Base-by-base conservation (phyloP, 2,888 invertebrate genomes). In the Bombylius major region DNA sequence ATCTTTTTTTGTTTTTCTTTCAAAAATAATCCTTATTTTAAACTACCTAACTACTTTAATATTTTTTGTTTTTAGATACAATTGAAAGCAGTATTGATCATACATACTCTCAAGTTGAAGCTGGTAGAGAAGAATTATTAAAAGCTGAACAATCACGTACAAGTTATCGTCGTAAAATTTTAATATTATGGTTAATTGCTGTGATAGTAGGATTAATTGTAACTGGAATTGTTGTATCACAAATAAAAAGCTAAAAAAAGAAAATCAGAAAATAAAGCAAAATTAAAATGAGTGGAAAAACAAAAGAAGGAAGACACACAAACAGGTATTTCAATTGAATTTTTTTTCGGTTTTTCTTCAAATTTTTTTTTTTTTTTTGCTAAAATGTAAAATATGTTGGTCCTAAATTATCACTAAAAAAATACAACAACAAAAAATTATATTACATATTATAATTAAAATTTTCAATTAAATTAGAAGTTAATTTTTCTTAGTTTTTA, bases 41-140 rank as follows among this genome's bases (percentile, higher is more conserved):
- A 39, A 46, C 44, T 39, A 23, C 31, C 6, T n/a, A n/a, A n/a
- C n/a, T n/a, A n/a, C n/a, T n/a, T n/a, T 48, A 13, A 44, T 44
- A 45, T 45, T n/a, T 34, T 48, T 61, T 62, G 32, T 60, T 76
- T 76, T 32, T 74, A 93, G 93, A 89, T 71, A 82, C 86, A 7
- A 89, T 93, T 63, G 91, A 91, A 70, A 84, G 81, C 64, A 84
- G 84, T 73, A 84, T 93, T 66, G 89, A 90, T 66, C 79, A 80
- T 58, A 83, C 87, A 2, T 80, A 82, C 53, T 80, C 80, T 4
- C 80, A 86, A 64, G 88, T 93, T 5, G 90, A 90, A 69, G 75
- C 82, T n/a, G 94, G 89, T 0, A 79, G 81, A 7, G 82, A 83
- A 60, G 85, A 93, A 65, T 72, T 94, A 47, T 77, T 82, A n/a